Evolutionary conservation across 1,140 invertebrate genomes (phyloP), one percentile per base, ranked within the genome.

Genomic region (Ostrea denselamellosa): DNA sequence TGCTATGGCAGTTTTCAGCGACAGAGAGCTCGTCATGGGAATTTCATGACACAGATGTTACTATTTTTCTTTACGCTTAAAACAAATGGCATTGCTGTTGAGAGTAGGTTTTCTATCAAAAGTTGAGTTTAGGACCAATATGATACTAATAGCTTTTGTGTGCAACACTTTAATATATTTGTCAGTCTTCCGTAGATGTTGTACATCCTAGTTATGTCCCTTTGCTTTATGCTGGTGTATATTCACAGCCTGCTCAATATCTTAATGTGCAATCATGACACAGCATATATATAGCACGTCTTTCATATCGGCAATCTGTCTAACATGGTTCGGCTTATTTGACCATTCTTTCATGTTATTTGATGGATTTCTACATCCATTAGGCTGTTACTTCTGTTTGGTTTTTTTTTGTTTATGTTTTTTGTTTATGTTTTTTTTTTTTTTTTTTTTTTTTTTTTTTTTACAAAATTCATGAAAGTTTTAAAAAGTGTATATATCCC

Each of bases 231-330:
- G 10, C 19, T 0, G 2, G 14, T 62, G 17, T 62, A 62, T 14
- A 62, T n/a, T 19, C 17, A 62, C 17, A 19, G 14, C 56, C 17
- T 19, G 56, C 56, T 62, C 56, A 62, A 17, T 62, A 62, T 62
- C 56, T 62, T 62, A 44, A 62, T 19, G 56, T 62, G 56, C 56
- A 62, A 62, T 62, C 56, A 62, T 62, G 56, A 62, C 56, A 62
- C 17, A 62, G n/a, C n/a, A 19, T 17, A 19, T 62, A 62, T 62
- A 0, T 17, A 19, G 17, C 17, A 2, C 34, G 34, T 44, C 34
- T 44, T 44, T 44, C 34, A 62, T 5, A 62, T 17, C 19, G 56
- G 56, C n/a, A n/a, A 62, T n/a, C n/a, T 62, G n/a, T 62, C 12
- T 17, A 62, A 7, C 56, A 62, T 62, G 17, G n/a, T 19, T 1